A percentile compares a stretch with the other conserved stretches of the same genome.
Conservation (phyloP, 2,888 invertebrate genomes). For the Caenorhabditis sp. region DNA sequence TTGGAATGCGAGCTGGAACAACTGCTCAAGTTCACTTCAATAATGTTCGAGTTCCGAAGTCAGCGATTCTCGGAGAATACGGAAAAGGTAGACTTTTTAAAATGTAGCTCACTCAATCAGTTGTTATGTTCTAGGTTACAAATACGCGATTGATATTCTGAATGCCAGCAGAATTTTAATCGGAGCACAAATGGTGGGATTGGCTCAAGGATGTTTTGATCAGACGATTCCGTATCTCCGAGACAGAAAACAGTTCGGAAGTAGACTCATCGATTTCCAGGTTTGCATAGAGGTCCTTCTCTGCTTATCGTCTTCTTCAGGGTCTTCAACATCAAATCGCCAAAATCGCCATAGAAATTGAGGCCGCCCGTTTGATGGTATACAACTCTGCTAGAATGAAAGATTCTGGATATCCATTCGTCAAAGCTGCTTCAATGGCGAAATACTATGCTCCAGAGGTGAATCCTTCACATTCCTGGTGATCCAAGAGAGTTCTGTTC, state of each 20-base stretch:
- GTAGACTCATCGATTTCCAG: slow-evolving; percentile 93
- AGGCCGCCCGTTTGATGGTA: slow-evolving; percentile 92
- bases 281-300: slow-evolving; percentile 82
- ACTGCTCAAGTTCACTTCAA: slow-evolving; percentile 96
- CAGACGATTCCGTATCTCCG: slow-evolving; percentile 95
- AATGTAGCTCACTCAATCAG: slow-evolving; percentile 84
- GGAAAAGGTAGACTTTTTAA: slow-evolving; percentile 77
- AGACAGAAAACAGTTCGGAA: slow-evolving; percentile 95
- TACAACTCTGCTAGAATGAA: slow-evolving; percentile 96
- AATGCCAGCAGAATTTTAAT: slow-evolving; percentile 90
- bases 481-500: not conserved
- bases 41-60: slow-evolving; percentile 88
- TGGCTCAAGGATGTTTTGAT: slow-evolving; percentile 95
- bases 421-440: slow-evolving; percentile 97
- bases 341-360: slow-evolving; percentile 91
- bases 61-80: slow-evolving; percentile 80
- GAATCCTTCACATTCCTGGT: not conserved
- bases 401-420: slow-evolving; percentile 90
- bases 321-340: slow-evolving; percentile 97
- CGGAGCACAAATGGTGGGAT: slow-evolving; percentile 89
- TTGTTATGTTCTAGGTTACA: slow-evolving; percentile 88
- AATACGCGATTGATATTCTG: slow-evolving; percentile 95
- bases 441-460: slow-evolving; percentile 91
- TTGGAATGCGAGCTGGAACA: slow-evolving; percentile 88
- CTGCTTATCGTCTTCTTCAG: slow-evolving; percentile 85